Evolutionary conservation across 1,140 invertebrate species (phyloP), one percentile per base, ranked within the genome.

Genomic region (Chionoecetes opilio): DNA sequence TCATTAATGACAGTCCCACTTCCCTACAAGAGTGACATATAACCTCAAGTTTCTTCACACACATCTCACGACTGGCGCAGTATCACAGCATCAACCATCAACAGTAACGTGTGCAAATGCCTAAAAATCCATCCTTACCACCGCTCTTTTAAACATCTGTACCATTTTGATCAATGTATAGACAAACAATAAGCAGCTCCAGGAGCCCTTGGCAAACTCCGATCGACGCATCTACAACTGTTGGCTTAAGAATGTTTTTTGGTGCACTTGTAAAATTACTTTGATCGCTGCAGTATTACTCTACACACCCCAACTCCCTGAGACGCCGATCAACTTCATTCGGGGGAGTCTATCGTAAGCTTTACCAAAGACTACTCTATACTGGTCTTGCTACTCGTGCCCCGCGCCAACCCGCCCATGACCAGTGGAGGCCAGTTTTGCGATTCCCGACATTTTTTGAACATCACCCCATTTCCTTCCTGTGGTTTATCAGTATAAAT

Each of bases 71-170:
- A 35, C 11, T 35, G 9, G 84, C 32, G 3, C 32, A 86, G 9
- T 35, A 86, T 37, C 84, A 86, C 84, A 86, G 84, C 84, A 31
- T 86, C 29, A 21, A 31, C 84, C 84, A 86, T 86, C 35, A 86
- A 21, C 26, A 86, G 84, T 37, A 86, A 31, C 9, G 84, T 37
- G 29, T 86, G 84, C 26, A 86, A 37, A 86, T 14, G 11, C 84
- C 8, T 35, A 86, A 26, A 31, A 86, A 34, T 34, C 84, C 35
- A 29, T 86, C 84, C 35, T 37, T 31, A 2, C 9, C 31, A 86
- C 35, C 3, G 84, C 35, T 86, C 35, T 11, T 86, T 86, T 86
- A 3, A 86, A 35, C 31, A 86, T 41, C 14, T 41, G 3, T 14
- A 41, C 38, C 3, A 41, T 41, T 14, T 41, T 41, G n/a, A 41